phyloP scores from a whole-genome alignment of 2,113 vertebrate genomes.

The Thamnaconus septentrionalis region DNA sequence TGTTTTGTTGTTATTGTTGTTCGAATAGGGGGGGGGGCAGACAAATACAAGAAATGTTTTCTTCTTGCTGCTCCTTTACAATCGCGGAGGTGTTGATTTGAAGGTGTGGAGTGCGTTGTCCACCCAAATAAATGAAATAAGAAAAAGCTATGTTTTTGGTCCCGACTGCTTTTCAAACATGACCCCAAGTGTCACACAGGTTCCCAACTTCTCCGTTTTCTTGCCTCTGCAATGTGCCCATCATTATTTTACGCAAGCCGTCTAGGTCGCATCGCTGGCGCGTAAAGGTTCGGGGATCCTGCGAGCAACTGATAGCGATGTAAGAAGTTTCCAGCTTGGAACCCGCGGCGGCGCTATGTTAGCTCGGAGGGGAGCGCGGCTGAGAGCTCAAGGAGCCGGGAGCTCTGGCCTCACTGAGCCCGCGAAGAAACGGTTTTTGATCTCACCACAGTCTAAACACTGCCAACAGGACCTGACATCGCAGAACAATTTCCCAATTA shows the following conservation, averaged over 20 bases:
- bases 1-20: too few species aligned
- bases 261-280: too few species aligned
- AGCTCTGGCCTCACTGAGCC: slow-evolving; percentile 61
- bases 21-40: neutral
- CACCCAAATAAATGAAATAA: too few species aligned
- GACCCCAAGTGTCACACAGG: too few species aligned
- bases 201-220: too few species aligned
- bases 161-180: too few species aligned
- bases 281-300: slow-evolving; percentile 27
- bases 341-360: slow-evolving; percentile 59
- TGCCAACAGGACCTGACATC: slow-evolving; percentile 76
- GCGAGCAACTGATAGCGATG: slow-evolving; percentile 42
- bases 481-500: slow-evolving; percentile 79
- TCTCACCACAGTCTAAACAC: slow-evolving; percentile 76
- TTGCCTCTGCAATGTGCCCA: too few species aligned
- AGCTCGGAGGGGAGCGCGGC: slow-evolving; percentile 58
- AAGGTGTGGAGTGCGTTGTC: too few species aligned
- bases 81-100: too few species aligned
- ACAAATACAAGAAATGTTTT: neutral
- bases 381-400: slow-evolving; percentile 50
- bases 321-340: slow-evolving; percentile 32
- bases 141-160: too few species aligned
- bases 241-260: neutral
- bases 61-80: too few species aligned
- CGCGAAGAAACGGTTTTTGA: slow-evolving; percentile 72